Evolutionary conservation across 2,113 vertebrate genomes (phyloP).

Genomic region (Clarias batrachus): DNA sequence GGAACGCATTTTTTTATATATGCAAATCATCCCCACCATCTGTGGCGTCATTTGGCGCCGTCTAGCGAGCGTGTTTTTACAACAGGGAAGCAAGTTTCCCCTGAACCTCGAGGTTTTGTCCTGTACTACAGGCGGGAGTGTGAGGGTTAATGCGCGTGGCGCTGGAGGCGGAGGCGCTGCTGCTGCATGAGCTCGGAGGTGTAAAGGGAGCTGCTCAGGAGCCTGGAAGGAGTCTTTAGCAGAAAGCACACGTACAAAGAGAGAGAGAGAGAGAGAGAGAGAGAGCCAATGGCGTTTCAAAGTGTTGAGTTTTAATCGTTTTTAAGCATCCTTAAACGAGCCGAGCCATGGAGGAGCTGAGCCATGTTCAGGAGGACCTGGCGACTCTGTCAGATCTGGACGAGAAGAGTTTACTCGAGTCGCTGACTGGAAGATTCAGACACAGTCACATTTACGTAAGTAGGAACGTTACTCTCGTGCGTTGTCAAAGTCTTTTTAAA

Average conservation of each 20-base stretch:
- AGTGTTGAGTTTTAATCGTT: background rate
- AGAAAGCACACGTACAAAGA: background rate
- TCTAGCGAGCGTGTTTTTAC: background rate
- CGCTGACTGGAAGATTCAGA: conserved; percentile 60
- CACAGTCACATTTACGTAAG: conserved; percentile 65
- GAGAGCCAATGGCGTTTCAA: background rate
- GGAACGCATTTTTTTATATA: background rate
- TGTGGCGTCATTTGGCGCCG: background rate
- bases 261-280: too few relatives aligned
- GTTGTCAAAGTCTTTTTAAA: background rate
- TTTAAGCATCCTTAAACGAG: background rate
- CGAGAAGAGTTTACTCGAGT: conserved; percentile 62
- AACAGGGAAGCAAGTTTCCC: background rate
- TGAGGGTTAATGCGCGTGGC: background rate
- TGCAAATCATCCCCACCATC: background rate
- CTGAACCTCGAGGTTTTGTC: background rate
- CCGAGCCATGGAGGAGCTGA: conserved; percentile 45
- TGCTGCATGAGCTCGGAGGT: background rate
- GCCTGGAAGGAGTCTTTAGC: too few relatives aligned
- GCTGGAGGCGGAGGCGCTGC: background rate
- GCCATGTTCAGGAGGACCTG: conserved; percentile 55
- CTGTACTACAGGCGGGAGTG: too few relatives aligned
- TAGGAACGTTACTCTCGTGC: background rate
- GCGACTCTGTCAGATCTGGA: conserved; percentile 64
- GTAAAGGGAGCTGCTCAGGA: background rate